Percentiles rank a stretch among this genome's conserved stretches.
phyloP scores from a whole-genome alignment of 1,140 invertebrate genomes.

The Sogatella furcifera region DNA sequence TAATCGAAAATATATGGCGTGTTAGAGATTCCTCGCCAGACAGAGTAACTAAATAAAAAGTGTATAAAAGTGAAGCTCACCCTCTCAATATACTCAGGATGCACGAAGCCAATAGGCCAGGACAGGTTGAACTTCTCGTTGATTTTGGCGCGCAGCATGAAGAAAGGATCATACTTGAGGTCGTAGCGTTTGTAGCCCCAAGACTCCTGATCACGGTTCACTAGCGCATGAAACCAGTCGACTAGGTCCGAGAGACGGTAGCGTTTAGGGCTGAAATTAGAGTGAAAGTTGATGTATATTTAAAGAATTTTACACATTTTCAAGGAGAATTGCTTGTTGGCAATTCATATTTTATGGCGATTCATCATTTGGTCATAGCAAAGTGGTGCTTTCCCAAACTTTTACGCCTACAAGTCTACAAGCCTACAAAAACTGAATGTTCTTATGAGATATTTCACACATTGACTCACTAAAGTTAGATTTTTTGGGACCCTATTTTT shows the following conservation, averaged over 20 bases:
- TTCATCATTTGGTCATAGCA: too few relatives aligned
- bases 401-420: too few relatives aligned
- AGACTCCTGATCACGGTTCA: constrained; percentile 50
- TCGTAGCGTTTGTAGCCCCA: constrained; percentile 54
- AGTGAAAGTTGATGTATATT: too few relatives aligned
- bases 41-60: neutral
- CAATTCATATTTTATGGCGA: too few relatives aligned
- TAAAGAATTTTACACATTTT: too few relatives aligned
- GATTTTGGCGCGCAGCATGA: constrained; percentile 51
- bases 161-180: constrained; percentile 55
- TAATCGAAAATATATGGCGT: neutral
- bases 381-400: too few relatives aligned
- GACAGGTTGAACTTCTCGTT: constrained; percentile 42
- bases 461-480: too few relatives aligned
- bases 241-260: constrained; percentile 70
- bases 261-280: constrained; percentile 64
- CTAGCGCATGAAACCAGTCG: constrained; percentile 60
- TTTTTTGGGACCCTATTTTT: too few relatives aligned
- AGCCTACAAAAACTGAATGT: too few relatives aligned
- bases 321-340: too few relatives aligned
- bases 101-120: constrained; percentile 53
- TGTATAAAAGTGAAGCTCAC: constrained; percentile 36
- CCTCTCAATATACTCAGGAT: constrained; percentile 69
- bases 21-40: too few relatives aligned
- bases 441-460: too few relatives aligned